These are phyloP conservation scores for Amblyjoppa fuscipennis DNA, from an alignment of 2,888 invertebrate species.

Conservation along the genomic window DNA sequence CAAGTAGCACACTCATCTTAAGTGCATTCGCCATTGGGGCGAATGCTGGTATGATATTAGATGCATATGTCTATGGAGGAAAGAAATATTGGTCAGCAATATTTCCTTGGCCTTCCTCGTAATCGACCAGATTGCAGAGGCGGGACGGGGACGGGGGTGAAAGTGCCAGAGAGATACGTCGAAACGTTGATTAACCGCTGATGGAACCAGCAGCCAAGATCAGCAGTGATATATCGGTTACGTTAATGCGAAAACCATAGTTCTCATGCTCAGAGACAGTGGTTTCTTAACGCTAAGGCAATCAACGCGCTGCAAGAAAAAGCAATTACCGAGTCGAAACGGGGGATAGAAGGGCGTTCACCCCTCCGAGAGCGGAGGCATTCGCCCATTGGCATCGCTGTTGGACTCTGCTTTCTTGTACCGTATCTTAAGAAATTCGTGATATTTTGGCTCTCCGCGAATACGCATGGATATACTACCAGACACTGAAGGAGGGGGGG, in stretches of 20 bases:
- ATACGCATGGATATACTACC: slow-evolving; percentile 29
- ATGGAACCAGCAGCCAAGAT: slow-evolving; percentile 46
- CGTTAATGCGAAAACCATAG: slow-evolving; percentile 70
- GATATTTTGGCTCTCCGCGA: slow-evolving; percentile 37
- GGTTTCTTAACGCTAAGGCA: slow-evolving; percentile 63
- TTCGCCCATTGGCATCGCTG: slow-evolving; percentile 12
- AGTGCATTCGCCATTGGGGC: slow-evolving; percentile 13
- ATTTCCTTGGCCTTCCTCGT: slow-evolving; percentile 17
- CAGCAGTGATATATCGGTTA: slow-evolving; percentile 64
- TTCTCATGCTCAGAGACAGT: slow-evolving; percentile 29
- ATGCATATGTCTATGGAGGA: slow-evolving; percentile 42
- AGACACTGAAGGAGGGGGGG: not conserved
- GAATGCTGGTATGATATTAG: slow-evolving; percentile 27
- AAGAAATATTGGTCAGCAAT: slow-evolving; percentile 38
- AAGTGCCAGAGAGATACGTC: slow-evolving; percentile 16
- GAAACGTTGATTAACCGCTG: slow-evolving; percentile 59
- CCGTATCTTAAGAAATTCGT: slow-evolving; percentile 33
- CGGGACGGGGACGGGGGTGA: not conserved
- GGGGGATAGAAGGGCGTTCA: slow-evolving; percentile 48
- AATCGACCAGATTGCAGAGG: slow-evolving; percentile 32
- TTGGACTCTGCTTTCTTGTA: slow-evolving; percentile 37
- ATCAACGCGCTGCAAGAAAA: slow-evolving; percentile 65
- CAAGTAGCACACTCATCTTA: not conserved
- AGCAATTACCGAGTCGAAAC: slow-evolving; percentile 67
- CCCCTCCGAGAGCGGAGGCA: slow-evolving; percentile 26